These are phyloP conservation scores for Chaetophractus vellerosus DNA, from an alignment of 2,797 vertebrate species.

Conservation along the genomic window DNA sequence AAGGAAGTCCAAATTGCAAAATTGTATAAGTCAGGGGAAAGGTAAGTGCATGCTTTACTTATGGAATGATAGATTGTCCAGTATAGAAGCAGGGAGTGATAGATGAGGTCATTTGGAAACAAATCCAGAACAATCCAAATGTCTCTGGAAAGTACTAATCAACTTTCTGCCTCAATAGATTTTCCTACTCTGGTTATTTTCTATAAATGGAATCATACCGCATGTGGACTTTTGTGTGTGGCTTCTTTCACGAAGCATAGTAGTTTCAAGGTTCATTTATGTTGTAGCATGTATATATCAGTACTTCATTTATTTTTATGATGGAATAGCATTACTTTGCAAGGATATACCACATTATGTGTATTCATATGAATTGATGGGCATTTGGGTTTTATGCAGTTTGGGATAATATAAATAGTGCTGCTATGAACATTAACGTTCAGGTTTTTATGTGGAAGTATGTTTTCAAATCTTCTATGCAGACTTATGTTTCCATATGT, in stretches of 20 bases:
- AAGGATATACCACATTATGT: neutral
- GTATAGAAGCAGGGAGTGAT: neutral
- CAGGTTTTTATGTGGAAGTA: no score
- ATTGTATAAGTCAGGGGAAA: neutral
- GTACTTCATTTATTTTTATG: neutral
- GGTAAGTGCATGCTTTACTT: neutral
- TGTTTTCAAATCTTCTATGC: no score
- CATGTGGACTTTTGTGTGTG: neutral
- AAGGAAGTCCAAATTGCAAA: neutral
- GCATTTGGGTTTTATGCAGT: neutral
- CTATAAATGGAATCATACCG: neutral
- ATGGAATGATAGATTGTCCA: neutral
- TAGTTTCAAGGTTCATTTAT: neutral
- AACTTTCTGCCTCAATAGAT: neutral
- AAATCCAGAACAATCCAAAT: neutral
- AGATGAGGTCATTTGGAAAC: neutral
- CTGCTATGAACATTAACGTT: neutral
- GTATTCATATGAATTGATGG: neutral
- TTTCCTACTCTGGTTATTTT: neutral
- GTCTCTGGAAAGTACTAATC: neutral
- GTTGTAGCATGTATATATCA: neutral
- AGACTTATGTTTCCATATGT: neutral
- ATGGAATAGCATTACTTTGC: neutral
- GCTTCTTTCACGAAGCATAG: neutral
- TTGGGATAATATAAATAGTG: neutral